These are phyloP conservation scores for Helobdella robusta DNA, from an alignment of 2,888 invertebrate species.

Conservation along the genomic window DNA sequence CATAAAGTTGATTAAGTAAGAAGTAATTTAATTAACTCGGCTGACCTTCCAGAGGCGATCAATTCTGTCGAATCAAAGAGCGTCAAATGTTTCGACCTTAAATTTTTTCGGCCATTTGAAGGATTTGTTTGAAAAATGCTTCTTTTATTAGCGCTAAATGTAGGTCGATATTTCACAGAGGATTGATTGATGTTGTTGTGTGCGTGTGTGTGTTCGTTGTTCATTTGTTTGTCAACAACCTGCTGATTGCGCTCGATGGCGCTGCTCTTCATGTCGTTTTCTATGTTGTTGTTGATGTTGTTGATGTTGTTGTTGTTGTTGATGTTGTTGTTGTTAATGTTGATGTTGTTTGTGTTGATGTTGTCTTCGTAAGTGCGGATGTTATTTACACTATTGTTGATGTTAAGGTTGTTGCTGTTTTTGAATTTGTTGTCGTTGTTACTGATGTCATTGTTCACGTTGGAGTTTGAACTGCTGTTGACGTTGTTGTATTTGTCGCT, in stretches of 20 bases:
- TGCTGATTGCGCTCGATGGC: not conserved
- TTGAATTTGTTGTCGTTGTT: not conserved
- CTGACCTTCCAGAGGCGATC: no score
- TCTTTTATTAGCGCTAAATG: not conserved
- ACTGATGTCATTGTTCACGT: not conserved
- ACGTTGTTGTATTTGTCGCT: not conserved
- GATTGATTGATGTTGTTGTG: not conserved
- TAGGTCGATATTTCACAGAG: not conserved
- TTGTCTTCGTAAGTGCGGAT: not conserved
- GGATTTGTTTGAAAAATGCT: not conserved
- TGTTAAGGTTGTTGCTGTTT: not conserved
- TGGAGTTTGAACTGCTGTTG: no score
- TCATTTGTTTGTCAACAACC: not conserved
- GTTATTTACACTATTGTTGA: not conserved
- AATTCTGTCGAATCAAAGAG: no score
- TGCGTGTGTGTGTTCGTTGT: slow-evolving; percentile 2
- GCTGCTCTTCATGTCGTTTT: not conserved
- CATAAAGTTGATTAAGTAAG: no score
- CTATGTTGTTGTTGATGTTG: slow-evolving; percentile 12
- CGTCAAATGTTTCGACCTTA: no score
- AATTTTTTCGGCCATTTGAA: no score
- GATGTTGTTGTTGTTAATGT: slow-evolving; percentile 1
- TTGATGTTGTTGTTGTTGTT: slow-evolving; percentile 7
- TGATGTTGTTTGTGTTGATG: not conserved
- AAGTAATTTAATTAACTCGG: no score